Evolutionary conservation across 1,140 invertebrate genomes (phyloP), one percentile per base, ranked within the genome.

Genomic region (Venturia canescens): DNA sequence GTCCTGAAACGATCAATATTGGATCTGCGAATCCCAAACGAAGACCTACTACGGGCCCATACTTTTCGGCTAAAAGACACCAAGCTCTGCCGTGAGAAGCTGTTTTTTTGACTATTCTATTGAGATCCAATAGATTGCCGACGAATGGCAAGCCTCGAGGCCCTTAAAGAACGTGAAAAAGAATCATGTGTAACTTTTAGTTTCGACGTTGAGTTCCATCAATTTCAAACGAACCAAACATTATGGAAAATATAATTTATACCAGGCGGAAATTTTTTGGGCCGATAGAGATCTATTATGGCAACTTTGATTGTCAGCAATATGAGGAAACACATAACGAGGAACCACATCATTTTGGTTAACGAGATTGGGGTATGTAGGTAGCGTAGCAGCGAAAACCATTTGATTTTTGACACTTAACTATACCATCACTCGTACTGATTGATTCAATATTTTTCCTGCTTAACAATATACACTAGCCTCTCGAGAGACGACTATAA

Each of bases 11-110:
- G 6, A 91, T 84, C 18, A 92, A 86, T 15, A 90, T 6, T 0
- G 89, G 86, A 31, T 88, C 34, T 0, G 81, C 80, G 4, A 89
- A 38, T 4, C 87, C 90, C 18, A 92, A 44, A 80, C 78, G 83
- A 0, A 92, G 60, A 23, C 87, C 88, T 0, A 91, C 85, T 0
- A 92, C 77, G 0, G 90, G 85, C 0, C 91, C 91, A 66, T 92
- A 92, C 7, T 83, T 63, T 1, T 89, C 82, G 1, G 88, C 84
- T 21, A 92, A 84, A 31, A 86, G 81, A 29, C 71, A 81, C 88
- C 86, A 90, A 7, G 85, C 83, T 15, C 79, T 72, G 9, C 84
- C 84, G 80, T 88, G 88, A 75, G 83, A 89, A 69, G 88, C 86
- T 0, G 84, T 87, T 57, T 90, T 81, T 11, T 88, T 86, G 1